Evolutionary conservation across 2,888 invertebrate genomes (phyloP).

Genomic region (Sphaeridia pumilis): DNA sequence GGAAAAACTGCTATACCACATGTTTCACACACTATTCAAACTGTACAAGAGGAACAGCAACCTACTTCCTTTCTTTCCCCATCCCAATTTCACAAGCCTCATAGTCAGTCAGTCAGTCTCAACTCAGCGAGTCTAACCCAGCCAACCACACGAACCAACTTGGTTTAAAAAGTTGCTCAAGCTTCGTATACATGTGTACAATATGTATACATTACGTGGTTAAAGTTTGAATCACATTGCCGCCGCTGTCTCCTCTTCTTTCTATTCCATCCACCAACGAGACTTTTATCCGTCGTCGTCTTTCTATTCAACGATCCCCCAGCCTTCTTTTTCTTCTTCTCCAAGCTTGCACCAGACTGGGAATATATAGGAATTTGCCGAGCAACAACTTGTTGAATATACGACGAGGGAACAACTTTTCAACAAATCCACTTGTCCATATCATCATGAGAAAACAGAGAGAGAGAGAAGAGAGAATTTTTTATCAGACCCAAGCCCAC

Average conservation of each 20-base stretch:
- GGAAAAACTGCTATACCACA: background rate
- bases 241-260: too few relatives aligned
- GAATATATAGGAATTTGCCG: too few relatives aligned
- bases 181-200: background rate
- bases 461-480: background rate
- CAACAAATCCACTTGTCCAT: constrained; percentile 2
- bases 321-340: too few relatives aligned
- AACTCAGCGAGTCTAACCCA: constrained; percentile 9
- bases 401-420: background rate
- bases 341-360: too few relatives aligned
- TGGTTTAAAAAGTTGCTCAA: background rate
- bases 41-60: constrained; percentile 7
- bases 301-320: too few relatives aligned
- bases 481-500: too few relatives aligned
- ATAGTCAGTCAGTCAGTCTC: constrained; percentile 4
- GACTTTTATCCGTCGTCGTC: too few relatives aligned
- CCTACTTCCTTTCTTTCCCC: constrained; percentile 21
- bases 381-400: background rate
- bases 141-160: background rate
- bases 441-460: background rate
- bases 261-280: too few relatives aligned
- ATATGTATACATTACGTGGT: background rate
- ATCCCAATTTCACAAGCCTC: constrained; percentile 6
- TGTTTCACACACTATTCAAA: background rate
- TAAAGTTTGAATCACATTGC: background rate